Evolutionary conservation across 2,113 vertebrate genomes (phyloP).

Genomic region (Chunga burmeisteri): DNA sequence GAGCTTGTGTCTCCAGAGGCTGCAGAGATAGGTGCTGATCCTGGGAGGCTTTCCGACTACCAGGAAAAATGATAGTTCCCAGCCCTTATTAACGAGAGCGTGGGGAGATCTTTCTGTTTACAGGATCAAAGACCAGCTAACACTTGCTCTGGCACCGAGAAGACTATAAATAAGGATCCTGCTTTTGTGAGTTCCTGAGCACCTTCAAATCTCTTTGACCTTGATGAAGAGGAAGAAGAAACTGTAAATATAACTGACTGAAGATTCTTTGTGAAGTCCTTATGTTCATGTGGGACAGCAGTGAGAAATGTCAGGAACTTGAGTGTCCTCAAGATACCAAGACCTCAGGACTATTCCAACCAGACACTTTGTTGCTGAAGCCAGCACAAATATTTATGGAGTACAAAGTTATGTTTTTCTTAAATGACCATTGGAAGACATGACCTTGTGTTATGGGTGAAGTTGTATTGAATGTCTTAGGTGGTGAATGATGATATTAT

Average conservation of each 20-base stretch:
- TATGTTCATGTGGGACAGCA: not conserved
- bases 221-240: not conserved
- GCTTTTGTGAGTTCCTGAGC: slow-evolving; percentile 24
- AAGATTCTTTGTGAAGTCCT: not conserved
- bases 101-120: slow-evolving; percentile 5
- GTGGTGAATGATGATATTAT: slow-evolving; percentile 25
- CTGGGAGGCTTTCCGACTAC: not conserved
- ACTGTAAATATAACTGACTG: not conserved
- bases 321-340: not conserved
- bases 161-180: not conserved
- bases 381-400: not conserved
- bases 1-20: not conserved
- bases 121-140: slow-evolving; percentile 12
- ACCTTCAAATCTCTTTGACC: slow-evolving; percentile 32
- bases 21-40: not conserved
- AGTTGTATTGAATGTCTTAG: not conserved
- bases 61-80: slow-evolving; percentile 39
- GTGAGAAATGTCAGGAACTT: not conserved
- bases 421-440: not conserved
- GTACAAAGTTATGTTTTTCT: not conserved
- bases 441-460: not conserved
- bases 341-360: not conserved
- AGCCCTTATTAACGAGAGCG: not conserved
- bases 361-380: not conserved
- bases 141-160: slow-evolving; percentile 13